Conservation (phyloP, 2,113 vertebrate genomes). For the Pygoscelis antarcticus region DNA sequence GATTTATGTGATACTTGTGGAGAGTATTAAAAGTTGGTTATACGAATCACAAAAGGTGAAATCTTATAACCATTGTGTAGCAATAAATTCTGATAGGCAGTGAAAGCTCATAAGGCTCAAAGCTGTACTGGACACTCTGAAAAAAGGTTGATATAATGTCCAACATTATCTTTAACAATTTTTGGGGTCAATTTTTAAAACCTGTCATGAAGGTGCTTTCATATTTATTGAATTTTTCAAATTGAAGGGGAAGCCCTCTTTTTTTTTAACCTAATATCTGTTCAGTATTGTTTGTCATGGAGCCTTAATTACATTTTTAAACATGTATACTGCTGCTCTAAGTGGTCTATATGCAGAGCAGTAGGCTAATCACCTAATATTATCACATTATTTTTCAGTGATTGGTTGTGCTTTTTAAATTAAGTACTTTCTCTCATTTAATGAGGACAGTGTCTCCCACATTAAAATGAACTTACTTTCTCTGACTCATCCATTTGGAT, state of each 20-base stretch:
- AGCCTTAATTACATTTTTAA: not conserved
- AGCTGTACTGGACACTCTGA: not conserved
- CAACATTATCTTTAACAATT: not conserved
- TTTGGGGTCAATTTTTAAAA: not conserved
- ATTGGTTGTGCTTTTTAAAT: not conserved
- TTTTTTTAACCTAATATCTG: not conserved
- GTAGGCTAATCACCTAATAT: not conserved
- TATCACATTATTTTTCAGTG: not conserved
- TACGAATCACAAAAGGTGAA: not conserved
- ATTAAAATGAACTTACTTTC: not conserved
- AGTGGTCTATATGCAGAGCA: not conserved
- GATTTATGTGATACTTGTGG: not conserved
- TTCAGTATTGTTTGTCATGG: not conserved
- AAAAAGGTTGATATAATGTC: not conserved
- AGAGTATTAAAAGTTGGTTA: not conserved
- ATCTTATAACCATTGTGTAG: not conserved
- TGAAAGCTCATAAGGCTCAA: not conserved
- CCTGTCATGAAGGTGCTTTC: not conserved
- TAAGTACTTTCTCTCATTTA: not conserved
- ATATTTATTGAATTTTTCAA: not conserved
- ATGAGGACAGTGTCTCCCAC: not conserved
- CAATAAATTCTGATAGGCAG: not conserved
- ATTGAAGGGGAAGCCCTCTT: not conserved
- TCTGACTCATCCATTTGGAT: slow-evolving; percentile 13
- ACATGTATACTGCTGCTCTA: not conserved